Base-by-base conservation (phyloP, 2,113 vertebrate species). In the Fulica atra region DNA sequence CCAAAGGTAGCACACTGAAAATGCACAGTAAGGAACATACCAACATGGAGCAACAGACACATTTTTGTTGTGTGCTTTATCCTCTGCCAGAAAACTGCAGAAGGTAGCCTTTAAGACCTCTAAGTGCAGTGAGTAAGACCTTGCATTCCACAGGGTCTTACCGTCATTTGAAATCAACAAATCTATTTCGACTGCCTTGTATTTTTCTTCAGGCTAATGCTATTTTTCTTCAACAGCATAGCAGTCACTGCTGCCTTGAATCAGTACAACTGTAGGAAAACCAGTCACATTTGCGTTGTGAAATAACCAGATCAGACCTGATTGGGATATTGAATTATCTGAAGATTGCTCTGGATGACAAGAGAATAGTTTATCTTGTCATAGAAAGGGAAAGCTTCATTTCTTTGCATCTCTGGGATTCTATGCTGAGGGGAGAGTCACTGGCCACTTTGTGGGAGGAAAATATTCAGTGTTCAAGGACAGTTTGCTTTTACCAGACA, bases 381-480 rank as follows among this genome's bases (percentile, higher is more conserved):
- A 82, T 4, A 59, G 16, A 64, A 68, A 51, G 19, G 51, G 17
- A 56, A 86, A 57, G 3, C 3, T 42, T 51, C 4, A 25, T 73
- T 79, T 46, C 28, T 64, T 74, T 23, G 33, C 19, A 23, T 79
- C 6, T 46, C 38, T n/a, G 26, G 17, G 36, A 59, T 35, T 31
- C 64, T 54, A 3, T 77, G 29, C 24, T 60, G 28, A 82, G 8
- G 12, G 35, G 26, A 64, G 26, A 71, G 13, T 63, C 7, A 5
- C 5, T 87, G 63, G 36, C 9, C 20, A 76, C 11, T 91, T 83
- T 50, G 29, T 38, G 6, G 14, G 17, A 54, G 26, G 73, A 61
- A 73, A 80, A 11, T 56, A 63, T 24, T 85, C 66, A 50, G 3
- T 38, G 29, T 92, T 95, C 94, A 95, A 96, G 94, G 93, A 48